Base-by-base conservation (phyloP, 2,888 invertebrate genomes). In the Diarsia brunnea region DNA sequence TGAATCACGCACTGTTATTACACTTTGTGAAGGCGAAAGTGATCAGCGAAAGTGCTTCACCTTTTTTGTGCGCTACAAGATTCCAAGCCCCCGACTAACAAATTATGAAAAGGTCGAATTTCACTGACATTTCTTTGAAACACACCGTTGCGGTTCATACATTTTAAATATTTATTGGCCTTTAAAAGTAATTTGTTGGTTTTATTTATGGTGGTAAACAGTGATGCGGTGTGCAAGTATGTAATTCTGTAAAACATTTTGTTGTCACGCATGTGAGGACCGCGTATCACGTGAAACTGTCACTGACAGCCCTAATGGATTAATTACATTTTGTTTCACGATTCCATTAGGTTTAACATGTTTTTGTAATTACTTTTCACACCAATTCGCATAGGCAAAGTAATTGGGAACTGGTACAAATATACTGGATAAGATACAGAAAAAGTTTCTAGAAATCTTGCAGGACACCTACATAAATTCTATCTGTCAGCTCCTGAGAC, bases 21-120 rank as follows among this genome's bases (percentile, higher is more conserved):
- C 89, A 90, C 88, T 78, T 78, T 60, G 89, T 89, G 92, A 94
- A 93, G 93, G 93, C 93, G 95, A 95, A 95, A 95, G 95, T 94
- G 89, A 90, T 90, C 87, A 92, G 94, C 93, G 95, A 95, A 95
- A 95, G 95, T 93, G 89, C 84, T 81, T 82, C 81, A 72, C 79
- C 73, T 80, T 84, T 83, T 87, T 87, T 89, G 82, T 86, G 80
- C 73, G 71, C 74, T 80, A 82, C 78, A 79, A 88, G 79, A 72
- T 84, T 43, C 73, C 66, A 66, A 71, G 75, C 76, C 65, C 49
- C 72, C 75, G 70, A 74, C 87, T 75, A 82, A 84, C 87, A 82
- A 84, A 88, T 88, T 89, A 87, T 82, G 84, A 88, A 92, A 90
- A 92, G 91, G 92, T 91, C 90, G 85, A 84, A 87, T 91, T 90